Evolutionary conservation across 2,113 vertebrate genomes (phyloP).

Genomic region (Ameiurus melas): DNA sequence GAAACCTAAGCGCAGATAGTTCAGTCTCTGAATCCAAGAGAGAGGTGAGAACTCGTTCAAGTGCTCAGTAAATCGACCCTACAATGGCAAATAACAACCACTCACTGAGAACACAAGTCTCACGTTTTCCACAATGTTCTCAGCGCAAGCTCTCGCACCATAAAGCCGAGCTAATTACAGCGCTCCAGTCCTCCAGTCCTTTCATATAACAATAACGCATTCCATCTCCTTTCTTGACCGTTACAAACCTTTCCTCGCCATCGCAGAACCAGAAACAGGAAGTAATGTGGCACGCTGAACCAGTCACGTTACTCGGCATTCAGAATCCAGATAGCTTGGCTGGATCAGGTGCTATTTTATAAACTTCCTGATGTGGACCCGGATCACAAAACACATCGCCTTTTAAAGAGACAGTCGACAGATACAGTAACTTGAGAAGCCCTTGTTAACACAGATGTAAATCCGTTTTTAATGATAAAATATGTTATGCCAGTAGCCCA

Average conservation of each 20-base stretch:
- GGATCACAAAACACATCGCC: background rate
- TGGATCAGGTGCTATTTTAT: too few relatives aligned
- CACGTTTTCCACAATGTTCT: background rate
- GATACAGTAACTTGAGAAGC: background rate
- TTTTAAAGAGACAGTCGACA: background rate
- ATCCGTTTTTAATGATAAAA: background rate
- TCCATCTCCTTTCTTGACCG: background rate
- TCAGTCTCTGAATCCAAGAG: constrained; percentile 14
- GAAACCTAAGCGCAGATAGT: constrained; percentile 31
- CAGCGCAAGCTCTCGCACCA: background rate
- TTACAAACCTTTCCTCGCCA: background rate
- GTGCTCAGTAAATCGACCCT: constrained; percentile 1
- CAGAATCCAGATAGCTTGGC: too few relatives aligned
- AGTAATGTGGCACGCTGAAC: background rate
- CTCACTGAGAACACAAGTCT: background rate
- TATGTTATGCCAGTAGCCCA: background rate
- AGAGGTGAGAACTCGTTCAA: constrained; percentile 33
- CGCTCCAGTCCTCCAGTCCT: background rate
- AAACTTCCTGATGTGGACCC: too few relatives aligned
- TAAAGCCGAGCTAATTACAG: background rate
- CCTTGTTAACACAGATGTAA: background rate
- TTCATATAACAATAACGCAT: background rate
- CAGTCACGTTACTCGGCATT: too few relatives aligned
- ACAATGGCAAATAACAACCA: background rate
- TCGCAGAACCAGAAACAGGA: background rate